Base-by-base conservation (phyloP, 2,113 vertebrate species). In the Psittacara wagleri region DNA sequence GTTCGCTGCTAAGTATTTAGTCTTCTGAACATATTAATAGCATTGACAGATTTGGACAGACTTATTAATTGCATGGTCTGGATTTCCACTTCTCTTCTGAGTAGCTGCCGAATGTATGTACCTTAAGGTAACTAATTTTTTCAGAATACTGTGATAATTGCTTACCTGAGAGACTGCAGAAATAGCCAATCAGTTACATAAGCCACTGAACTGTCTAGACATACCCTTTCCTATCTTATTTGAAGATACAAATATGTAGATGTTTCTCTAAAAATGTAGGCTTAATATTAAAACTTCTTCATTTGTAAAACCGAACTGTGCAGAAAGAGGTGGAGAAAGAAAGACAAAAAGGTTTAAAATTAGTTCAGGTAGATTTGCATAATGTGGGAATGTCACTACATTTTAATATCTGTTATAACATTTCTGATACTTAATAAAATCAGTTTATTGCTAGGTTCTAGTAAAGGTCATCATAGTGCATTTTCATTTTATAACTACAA, bases 351-450 rank as follows among this genome's bases (percentile, higher is more conserved):
- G 23, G 78, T 76, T 88, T 35, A 72, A 76, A 83, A 72, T 76
- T 5, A 86, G n/a, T 57, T 19, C 48, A 73, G 28, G 49, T 35
- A 92, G 35, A 79, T 88, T 89, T 95, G 66, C 88, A 92, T 92
- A 93, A 93, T 68, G 33, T 88, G 44, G 66, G 86, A 92, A 64
- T 84, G 83, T 79, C 86, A 68, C 80, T 86, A 84, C 43, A 79
- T 74, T 93, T 96, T 96, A 95, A 90, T 93, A 94, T 93, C 83
- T 90, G 62, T 93, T 96, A 57, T 92, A 96, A 84, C 80, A 73
- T 94, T 96, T 92, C 92, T 91, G 57, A 86, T 94, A 82, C 57
- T 96, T 94, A 95, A 97, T 96, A 92, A 95, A 95, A 92, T 76
- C 80, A 91, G 31, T 66, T 86, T 86, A 93, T 70, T 84, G 69